Base-by-base conservation (phyloP, 2,888 invertebrate genomes). In the Drosophila tripunctata region DNA sequence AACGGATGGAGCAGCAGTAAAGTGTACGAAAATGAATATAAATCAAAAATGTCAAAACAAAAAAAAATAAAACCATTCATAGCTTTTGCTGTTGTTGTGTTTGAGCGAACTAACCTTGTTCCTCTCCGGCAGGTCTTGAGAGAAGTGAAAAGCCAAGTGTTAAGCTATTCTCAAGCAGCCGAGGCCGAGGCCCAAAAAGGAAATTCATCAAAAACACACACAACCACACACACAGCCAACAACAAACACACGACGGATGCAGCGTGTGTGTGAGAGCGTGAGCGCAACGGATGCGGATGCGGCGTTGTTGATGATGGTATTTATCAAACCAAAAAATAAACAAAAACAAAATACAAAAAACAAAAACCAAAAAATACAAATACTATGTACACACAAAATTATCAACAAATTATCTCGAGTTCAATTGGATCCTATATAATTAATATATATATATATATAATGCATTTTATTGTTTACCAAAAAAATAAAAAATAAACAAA, bases 91-190 rank as follows among this genome's bases (percentile, higher is more conserved):
- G 91, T 91, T 91, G 91, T 91, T 92, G 91, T 90, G 91, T 91
- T 89, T 91, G 92, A 92, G 92, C 83, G 91, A 92, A 92, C 92
- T 92, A 92, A 92, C 90, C 90, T 92, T 91, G 92, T 92, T 92
- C 92, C 92, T 92, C 92, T 92, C 92, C 91, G 91, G 90, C 92
- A 92, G 92, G 92, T 92, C 89, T 89, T 89, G 88, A 91, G 90
- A 90, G 88, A 86, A 87, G 87, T 79, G 78, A 75, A 84, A 78
- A 70, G 86, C 79, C 69, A 71, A 40, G 67, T n/a, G n/a, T 61
- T 78, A 83, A 81, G 88, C 84, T 89, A 79, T 87, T 81, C 89
- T 83, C 86, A 83, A 86, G 84, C 78, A 82, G 84, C 68, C 68
- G 74, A 62, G 74, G 83, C 54, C 69, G n/a, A n/a, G n/a, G n/a